These are phyloP conservation scores for Theocolax elegans DNA, from an alignment of 1,140 invertebrate species.

Conservation along the genomic window DNA sequence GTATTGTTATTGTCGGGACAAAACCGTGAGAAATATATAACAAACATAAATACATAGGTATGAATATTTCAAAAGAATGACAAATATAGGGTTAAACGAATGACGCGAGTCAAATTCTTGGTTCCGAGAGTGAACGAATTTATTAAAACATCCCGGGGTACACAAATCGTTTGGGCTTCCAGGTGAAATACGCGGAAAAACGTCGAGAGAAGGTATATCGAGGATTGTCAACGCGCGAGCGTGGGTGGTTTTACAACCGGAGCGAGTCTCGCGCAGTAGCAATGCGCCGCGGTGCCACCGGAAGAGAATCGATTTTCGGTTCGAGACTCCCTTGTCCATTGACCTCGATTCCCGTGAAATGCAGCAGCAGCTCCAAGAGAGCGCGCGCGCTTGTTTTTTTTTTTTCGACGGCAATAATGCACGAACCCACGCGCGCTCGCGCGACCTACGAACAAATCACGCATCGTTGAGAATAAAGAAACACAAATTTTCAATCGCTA, in stretches of 20 bases:
- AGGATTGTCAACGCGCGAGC: neutral
- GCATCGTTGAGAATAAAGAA: neutral
- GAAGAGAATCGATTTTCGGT: constrained; percentile 39
- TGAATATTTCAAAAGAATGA: too few relatives aligned
- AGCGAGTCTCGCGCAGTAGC: neutral
- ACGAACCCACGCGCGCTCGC: neutral
- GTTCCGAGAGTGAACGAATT: too few relatives aligned
- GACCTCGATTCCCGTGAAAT: constrained; percentile 37
- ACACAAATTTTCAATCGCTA: neutral
- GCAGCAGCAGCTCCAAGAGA: neutral
- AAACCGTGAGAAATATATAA: too few relatives aligned
- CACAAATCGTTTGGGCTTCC: too few relatives aligned
- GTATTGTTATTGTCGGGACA: too few relatives aligned
- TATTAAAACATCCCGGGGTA: too few relatives aligned
- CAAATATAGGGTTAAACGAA: too few relatives aligned
- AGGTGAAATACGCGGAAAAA: neutral
- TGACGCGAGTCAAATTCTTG: too few relatives aligned
- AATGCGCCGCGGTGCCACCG: neutral
- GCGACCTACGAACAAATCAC: neutral
- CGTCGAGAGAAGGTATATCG: neutral
- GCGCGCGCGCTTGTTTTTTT: neutral
- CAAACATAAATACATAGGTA: too few relatives aligned
- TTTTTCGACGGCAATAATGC: neutral
- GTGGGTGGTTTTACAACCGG: neutral
- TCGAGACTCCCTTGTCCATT: constrained; percentile 36